A percentile compares a stretch with the other conserved stretches of the same genome.
Conservation (phyloP, 2,888 invertebrate species). For the Torymus texanus region DNA sequence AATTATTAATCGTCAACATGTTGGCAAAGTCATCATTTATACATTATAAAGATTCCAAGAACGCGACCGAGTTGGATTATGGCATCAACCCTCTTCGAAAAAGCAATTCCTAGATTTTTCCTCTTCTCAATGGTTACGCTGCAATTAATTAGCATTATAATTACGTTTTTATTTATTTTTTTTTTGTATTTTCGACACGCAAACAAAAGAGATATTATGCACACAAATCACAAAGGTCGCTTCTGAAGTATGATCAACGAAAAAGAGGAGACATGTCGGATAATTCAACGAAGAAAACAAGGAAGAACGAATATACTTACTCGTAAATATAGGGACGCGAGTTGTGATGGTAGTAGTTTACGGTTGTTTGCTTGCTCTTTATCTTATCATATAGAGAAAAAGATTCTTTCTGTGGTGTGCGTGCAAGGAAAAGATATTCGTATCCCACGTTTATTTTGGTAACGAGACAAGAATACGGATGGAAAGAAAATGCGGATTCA, state of each 20-base stretch:
- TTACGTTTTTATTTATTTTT: background rate
- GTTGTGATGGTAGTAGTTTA: slow-evolving; percentile 30
- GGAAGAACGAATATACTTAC: slow-evolving; percentile 56
- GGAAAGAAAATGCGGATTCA: slow-evolving; percentile 31
- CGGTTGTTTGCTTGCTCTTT: slow-evolving; percentile 18
- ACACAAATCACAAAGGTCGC: slow-evolving; percentile 55
- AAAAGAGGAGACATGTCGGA: slow-evolving; percentile 38
- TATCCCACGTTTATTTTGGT: slow-evolving; percentile 2
- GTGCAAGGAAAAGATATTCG: slow-evolving; percentile 27
- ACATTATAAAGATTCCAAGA: slow-evolving; percentile 38
- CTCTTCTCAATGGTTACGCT: slow-evolving; percentile 26
- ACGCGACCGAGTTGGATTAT: slow-evolving; percentile 35
- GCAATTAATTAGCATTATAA: slow-evolving; percentile 37
- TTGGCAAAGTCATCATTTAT: slow-evolving; percentile 24
- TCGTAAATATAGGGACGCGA: slow-evolving; percentile 50
- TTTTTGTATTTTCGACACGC: slow-evolving; percentile 51
- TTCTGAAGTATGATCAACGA: slow-evolving; percentile 30
- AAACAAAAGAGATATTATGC: slow-evolving; percentile 57
- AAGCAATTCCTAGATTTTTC: slow-evolving; percentile 55
- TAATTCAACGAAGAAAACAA: slow-evolving; percentile 44
- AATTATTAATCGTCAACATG: slow-evolving; percentile 23
- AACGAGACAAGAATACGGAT: slow-evolving; percentile 55
- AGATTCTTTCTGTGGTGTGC: slow-evolving; percentile 46
- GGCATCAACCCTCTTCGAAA: slow-evolving; percentile 9
- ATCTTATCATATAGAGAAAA: slow-evolving; percentile 42